These are phyloP conservation scores for Lacanobia wlatinum DNA, from an alignment of 2,888 invertebrate species.

Conservation along the genomic window DNA sequence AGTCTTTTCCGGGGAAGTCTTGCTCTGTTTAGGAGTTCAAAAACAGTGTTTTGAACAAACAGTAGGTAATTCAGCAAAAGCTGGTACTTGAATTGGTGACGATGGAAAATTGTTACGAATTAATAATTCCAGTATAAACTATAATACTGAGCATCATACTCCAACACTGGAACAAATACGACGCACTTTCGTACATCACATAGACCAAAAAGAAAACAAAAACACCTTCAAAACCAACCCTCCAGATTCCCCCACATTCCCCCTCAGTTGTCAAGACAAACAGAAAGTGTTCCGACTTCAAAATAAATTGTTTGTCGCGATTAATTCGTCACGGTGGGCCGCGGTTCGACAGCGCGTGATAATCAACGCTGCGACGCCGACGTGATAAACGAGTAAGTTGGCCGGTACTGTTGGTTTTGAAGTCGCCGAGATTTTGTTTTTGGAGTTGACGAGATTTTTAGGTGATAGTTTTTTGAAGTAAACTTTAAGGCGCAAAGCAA, in stretches of 20 bases:
- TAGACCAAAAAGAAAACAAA: not conserved
- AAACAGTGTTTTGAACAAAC: too few species aligned
- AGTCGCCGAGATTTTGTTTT: not conserved
- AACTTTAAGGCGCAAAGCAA: too few species aligned
- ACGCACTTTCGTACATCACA: not conserved
- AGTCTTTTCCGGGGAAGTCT: too few species aligned
- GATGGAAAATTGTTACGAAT: too few species aligned
- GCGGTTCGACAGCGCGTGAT: conserved; percentile 51
- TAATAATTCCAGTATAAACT: too few species aligned
- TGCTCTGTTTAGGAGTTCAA: too few species aligned
- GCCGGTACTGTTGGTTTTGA: conserved; percentile 22
- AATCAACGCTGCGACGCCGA: conserved; percentile 54
- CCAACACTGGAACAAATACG: not conserved
- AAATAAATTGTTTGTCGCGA: conserved; percentile 61
- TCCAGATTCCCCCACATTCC: not conserved
- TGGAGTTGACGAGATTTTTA: too few species aligned
- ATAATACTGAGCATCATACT: not conserved
- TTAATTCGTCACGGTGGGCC: conserved; percentile 54
- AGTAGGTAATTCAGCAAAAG: too few species aligned
- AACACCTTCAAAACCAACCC: not conserved
- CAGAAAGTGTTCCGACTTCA: conserved; percentile 38
- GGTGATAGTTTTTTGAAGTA: too few species aligned
- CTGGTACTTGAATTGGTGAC: too few species aligned
- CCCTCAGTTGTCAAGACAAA: conserved; percentile 45
- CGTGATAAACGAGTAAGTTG: conserved; percentile 50